phyloP scores from a whole-genome alignment of 2,797 vertebrate species.

The Lepus oiostolus region DNA sequence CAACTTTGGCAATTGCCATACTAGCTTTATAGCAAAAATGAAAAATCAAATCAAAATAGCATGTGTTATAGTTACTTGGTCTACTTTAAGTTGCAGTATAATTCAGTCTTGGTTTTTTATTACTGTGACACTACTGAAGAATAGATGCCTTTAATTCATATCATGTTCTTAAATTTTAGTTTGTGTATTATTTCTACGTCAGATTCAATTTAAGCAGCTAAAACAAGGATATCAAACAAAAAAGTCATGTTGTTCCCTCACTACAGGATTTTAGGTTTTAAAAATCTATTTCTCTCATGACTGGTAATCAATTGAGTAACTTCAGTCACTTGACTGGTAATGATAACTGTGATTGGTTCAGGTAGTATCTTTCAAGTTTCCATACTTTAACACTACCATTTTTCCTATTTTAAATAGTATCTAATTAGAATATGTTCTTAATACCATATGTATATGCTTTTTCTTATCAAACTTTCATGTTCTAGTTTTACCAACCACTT shows the following conservation, averaged over 20 bases:
- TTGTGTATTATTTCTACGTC: background rate
- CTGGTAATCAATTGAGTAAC: no score
- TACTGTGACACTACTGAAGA: background rate
- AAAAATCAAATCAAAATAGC: background rate
- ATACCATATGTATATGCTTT: background rate
- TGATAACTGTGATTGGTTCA: background rate
- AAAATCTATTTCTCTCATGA: background rate
- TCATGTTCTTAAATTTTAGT: background rate
- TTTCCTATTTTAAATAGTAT: conserved; percentile 13
- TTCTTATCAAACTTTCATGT: background rate
- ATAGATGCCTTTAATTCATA: background rate
- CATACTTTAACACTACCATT: background rate
- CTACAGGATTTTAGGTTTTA: background rate
- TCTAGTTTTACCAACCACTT: background rate
- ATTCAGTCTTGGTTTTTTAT: background rate
- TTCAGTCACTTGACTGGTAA: background rate
- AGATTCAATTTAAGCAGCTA: background rate
- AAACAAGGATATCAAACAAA: background rate
- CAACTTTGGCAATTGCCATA: background rate
- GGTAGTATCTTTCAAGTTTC: background rate
- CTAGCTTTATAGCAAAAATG: background rate
- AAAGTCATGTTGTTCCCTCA: background rate
- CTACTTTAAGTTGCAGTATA: background rate
- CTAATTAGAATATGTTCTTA: background rate
- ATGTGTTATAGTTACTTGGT: background rate